phyloP scores from a whole-genome alignment of 2,888 invertebrate genomes.

The Dusona sp. region DNA sequence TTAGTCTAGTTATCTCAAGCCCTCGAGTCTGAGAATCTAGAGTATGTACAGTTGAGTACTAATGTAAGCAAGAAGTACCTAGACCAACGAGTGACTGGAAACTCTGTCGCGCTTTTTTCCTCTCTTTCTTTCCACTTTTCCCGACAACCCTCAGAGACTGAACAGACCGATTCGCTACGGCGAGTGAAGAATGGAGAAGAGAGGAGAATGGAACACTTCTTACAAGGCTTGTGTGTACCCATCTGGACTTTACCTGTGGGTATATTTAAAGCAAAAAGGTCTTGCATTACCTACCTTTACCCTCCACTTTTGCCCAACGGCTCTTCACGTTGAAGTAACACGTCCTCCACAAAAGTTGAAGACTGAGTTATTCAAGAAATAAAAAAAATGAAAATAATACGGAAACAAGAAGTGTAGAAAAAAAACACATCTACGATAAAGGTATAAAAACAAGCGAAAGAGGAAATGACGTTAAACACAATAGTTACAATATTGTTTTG shows the following conservation, averaged over 20 bases:
- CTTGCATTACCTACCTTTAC: background rate
- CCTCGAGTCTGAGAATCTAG: too few relatives aligned
- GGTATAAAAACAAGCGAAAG: background rate
- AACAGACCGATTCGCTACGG: slow-evolving; percentile 40
- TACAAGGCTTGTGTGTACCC: slow-evolving; percentile 22
- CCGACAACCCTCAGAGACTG: slow-evolving; percentile 54
- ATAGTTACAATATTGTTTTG: background rate
- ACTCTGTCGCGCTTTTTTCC: background rate
- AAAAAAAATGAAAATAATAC: background rate
- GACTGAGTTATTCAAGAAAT: background rate
- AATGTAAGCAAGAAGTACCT: background rate
- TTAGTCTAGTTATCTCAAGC: background rate
- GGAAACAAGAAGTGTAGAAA: background rate
- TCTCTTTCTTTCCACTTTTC: slow-evolving; percentile 10
- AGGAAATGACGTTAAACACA: background rate
- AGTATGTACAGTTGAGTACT: background rate
- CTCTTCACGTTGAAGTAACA: slow-evolving; percentile 30
- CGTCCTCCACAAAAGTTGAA: slow-evolving; percentile 16
- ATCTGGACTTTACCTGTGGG: slow-evolving; percentile 14
- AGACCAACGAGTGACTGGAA: slow-evolving; percentile 7
- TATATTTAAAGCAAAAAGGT: slow-evolving; percentile 21
- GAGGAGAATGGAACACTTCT: slow-evolving; percentile 44
- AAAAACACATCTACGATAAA: slow-evolving; percentile 1
- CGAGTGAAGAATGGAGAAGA: slow-evolving; percentile 14
- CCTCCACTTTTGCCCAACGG: slow-evolving; percentile 11